phyloP scores from a whole-genome alignment of 2,888 invertebrate genomes.

The Shargacucullia verbasci region DNA sequence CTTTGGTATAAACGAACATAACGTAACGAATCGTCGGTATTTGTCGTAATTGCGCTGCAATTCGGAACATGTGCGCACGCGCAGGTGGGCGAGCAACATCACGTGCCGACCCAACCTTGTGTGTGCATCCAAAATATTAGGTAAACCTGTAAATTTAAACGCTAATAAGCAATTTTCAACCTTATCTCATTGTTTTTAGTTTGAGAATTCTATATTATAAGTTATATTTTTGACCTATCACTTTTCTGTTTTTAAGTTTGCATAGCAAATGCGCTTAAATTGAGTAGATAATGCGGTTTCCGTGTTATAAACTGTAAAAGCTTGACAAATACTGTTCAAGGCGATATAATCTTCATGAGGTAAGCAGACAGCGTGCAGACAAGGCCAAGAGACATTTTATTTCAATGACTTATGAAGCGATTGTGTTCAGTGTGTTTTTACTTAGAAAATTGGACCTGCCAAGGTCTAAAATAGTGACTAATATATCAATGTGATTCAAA shows the following conservation, averaged over 20 bases:
- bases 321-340: conserved; percentile 47
- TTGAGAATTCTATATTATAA: conserved; percentile 6
- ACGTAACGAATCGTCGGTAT: conserved; percentile 43
- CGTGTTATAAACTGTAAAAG: conserved; percentile 43
- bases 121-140: conserved; percentile 45
- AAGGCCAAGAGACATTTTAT: conserved; percentile 24
- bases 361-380: conserved; percentile 10
- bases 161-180: conserved; percentile 12
- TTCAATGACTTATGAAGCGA: conserved; percentile 15
- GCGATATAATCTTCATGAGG: conserved; percentile 35
- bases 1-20: conserved; percentile 20
- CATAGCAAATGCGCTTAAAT: conserved; percentile 38
- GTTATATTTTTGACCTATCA: conserved; percentile 4
- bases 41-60: conserved; percentile 48
- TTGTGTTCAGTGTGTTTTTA: conserved; percentile 18
- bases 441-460: conserved; percentile 11
- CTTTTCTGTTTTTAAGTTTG: conserved; percentile 27
- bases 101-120: conserved; percentile 49
- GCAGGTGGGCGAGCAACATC: conserved; percentile 66
- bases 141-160: conserved; percentile 27
- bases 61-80: conserved; percentile 64
- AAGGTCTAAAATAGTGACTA: conserved; percentile 39
- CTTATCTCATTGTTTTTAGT: conserved; percentile 4
- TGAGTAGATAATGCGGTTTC: conserved; percentile 42
- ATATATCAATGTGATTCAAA: conserved; percentile 11